These are phyloP conservation scores for Tyto alba DNA, from an alignment of 2,113 vertebrate species.

Conservation along the genomic window DNA sequence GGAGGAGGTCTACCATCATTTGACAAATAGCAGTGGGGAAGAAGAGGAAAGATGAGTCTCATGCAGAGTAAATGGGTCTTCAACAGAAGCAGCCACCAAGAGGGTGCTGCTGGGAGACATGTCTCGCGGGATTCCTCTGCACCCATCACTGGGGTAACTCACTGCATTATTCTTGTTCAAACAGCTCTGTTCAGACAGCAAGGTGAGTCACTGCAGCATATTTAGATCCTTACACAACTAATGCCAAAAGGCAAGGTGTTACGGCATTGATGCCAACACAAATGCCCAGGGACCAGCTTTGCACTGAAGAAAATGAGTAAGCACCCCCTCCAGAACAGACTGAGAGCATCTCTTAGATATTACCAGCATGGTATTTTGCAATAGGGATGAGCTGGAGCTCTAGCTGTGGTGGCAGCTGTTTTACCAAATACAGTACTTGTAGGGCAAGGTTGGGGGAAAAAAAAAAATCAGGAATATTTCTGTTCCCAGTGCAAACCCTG, in stretches of 20 bases:
- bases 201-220: slow-evolving; percentile 39
- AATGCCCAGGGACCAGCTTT: slow-evolving; percentile 31
- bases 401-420: background rate
- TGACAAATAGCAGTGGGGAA: background rate
- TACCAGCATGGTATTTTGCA: background rate
- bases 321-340: background rate
- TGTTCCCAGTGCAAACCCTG: background rate
- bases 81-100: background rate
- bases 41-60: background rate
- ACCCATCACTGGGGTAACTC: background rate
- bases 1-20: background rate
- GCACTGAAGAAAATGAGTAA: slow-evolving; percentile 12
- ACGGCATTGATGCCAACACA: slow-evolving; percentile 36
- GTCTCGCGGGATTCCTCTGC: background rate
- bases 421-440: background rate
- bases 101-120: background rate
- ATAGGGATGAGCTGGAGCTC: background rate
- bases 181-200: slow-evolving; percentile 37
- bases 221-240: slow-evolving; percentile 48
- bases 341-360: background rate
- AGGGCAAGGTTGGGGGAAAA: background rate
- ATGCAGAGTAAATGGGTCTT: background rate
- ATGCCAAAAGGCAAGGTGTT: slow-evolving; percentile 63
- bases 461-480: background rate
- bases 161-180: background rate